Evolutionary conservation across 1,140 invertebrate genomes (phyloP).

Genomic region (Gyrodactylus salaris): DNA sequence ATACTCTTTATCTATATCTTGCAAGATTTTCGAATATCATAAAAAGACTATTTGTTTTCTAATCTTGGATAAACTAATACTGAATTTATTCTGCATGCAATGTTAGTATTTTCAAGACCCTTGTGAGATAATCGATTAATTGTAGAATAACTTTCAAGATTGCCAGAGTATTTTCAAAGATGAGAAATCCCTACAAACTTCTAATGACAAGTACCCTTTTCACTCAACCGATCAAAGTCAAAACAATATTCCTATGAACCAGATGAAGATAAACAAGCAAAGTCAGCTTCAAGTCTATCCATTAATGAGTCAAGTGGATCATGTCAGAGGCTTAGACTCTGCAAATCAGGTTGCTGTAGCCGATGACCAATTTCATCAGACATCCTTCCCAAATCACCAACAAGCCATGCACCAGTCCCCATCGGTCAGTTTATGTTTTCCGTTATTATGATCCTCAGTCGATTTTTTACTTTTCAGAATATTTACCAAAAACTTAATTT

Average conservation of each 20-base stretch:
- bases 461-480: no score
- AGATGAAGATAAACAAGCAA: background rate
- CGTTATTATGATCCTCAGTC: no score
- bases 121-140: no score
- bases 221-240: background rate
- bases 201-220: background rate
- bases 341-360: background rate
- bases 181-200: no score
- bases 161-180: background rate
- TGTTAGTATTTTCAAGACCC: no score
- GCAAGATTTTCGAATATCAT: no score
- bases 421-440: constrained; percentile 10
- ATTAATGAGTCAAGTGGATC: background rate
- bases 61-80: no score
- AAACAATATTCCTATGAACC: background rate
- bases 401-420: no score
- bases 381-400: background rate
- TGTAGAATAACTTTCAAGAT: background rate
- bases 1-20: no score
- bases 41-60: no score
- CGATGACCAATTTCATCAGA: background rate
- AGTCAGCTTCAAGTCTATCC: background rate
- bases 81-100: no score
- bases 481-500: no score
- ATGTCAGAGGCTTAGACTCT: background rate